Evolutionary conservation across 1,140 invertebrate species (phyloP), one percentile per base, ranked within the genome.

Genomic region (Muscidifurax raptorellus): DNA sequence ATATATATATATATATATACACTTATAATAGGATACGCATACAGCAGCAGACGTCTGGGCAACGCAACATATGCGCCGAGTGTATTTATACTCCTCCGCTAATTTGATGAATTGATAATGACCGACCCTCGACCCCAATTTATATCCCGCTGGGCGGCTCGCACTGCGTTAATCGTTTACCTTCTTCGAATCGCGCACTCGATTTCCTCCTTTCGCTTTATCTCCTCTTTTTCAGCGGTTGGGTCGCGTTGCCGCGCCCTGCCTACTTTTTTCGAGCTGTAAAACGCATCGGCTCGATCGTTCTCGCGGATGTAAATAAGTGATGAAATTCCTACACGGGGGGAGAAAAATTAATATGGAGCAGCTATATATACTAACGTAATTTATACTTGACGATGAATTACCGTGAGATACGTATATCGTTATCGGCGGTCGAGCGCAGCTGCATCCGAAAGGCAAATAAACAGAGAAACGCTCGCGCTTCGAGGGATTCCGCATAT

Each of bases 41-140:
- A 30, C 15, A 28, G 7, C 36, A 40, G 36, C 36, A 59, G 15
- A 59, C 52, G 52, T 59, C 52, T n/a, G 52, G 52, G 52, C 67
- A 18, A 10, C 28, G 67, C 2, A 69, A 30, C 67, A 69, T 25
- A 44, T 27, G 44, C 32, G 27, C 52, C 47, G 22, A 27, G 18
- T 15, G 25, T 82, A 75, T 40, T 64, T 83, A n/a, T n/a, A n/a
- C 64, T 69, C 74, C 30, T 15, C 28, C 36, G 82, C 66, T 79
- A 74, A 84, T 84, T 79, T 74, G 76, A 84, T 64, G 44, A 44
- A 84, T 83, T 79, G 76, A 79, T 84, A 84, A 84, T 79, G 40
- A 25, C 0, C 74, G 47, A 84, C 44, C 67, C 74, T 47, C 52
- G 44, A 74, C 40, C 76, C 76, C 67, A 71, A 83, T 78, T 83